Evolutionary conservation across 2,113 vertebrate genomes (phyloP).

Genomic region (Monarcha castaneiventris): DNA sequence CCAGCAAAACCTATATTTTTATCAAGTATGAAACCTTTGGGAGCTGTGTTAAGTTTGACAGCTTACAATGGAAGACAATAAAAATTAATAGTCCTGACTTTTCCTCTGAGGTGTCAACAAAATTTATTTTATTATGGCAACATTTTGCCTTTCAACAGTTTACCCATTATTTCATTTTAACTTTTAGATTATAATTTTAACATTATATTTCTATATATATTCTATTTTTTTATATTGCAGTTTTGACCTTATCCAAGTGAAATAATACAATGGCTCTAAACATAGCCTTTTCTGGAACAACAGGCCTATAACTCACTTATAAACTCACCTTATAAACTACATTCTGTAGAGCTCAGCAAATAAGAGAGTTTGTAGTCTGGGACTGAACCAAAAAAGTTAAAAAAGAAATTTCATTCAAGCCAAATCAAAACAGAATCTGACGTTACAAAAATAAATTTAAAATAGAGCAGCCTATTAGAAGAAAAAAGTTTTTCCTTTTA

Average conservation of each 20-base stretch:
- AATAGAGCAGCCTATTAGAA: not conserved
- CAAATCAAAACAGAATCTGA: not conserved
- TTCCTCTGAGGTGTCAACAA: not conserved
- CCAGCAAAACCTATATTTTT: not conserved
- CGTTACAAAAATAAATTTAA: not conserved
- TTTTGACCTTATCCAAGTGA: not conserved
- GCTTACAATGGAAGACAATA: not conserved
- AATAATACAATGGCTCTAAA: not conserved
- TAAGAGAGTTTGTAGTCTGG: not conserved
- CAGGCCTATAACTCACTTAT: not conserved
- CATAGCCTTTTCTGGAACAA: not conserved
- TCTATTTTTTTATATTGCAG: not conserved
- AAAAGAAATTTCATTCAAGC: not conserved
- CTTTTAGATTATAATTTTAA: not conserved
- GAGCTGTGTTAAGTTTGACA: not conserved
- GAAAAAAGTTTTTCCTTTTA: not conserved
- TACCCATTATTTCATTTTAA: not conserved
- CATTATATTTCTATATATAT: not conserved
- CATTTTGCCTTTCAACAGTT: not conserved
- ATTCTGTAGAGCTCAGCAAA: constrained; percentile 1
- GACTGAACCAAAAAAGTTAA: not conserved
- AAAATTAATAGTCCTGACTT: not conserved
- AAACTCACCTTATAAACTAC: not conserved
- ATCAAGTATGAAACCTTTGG: not conserved
- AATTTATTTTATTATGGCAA: not conserved